Conservation (phyloP, 2,888 invertebrate species). For the Epirrhoe tristata region DNA sequence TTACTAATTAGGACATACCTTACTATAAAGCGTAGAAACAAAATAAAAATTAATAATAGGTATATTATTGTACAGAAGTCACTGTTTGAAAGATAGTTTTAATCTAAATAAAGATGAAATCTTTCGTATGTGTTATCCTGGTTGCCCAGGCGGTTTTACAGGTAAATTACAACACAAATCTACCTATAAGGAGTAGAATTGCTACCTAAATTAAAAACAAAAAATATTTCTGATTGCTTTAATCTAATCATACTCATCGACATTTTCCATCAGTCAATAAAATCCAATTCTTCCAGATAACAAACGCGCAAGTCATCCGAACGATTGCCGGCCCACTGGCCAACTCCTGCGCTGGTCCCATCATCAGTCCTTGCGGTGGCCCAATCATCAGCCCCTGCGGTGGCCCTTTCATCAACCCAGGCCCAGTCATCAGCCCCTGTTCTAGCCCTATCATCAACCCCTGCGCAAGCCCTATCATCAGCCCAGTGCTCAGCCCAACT, state of each 20-base stretch:
- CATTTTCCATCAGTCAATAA: background rate
- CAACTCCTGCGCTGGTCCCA: constrained; percentile 17
- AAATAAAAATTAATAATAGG: constrained; percentile 2
- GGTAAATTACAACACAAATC: constrained; percentile 16
- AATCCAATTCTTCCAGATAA: constrained; percentile 50
- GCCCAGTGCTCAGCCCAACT: background rate
- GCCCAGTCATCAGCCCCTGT: constrained; percentile 4
- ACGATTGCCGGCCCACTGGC: constrained; percentile 12
- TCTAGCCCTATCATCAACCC: constrained; percentile 5
- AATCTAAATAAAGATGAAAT: constrained; percentile 35
- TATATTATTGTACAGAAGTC: background rate
- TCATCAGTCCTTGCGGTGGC: constrained; percentile 12
- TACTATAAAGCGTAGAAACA: constrained; percentile 32
- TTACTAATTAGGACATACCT: constrained; percentile 28
- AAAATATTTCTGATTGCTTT: too few species aligned
- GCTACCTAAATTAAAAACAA: too few species aligned
- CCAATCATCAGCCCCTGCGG: constrained; percentile 4
- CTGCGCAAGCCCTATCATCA: constrained; percentile 8
- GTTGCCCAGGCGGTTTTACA: constrained; percentile 32
- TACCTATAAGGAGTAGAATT: too few species aligned
- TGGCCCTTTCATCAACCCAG: background rate
- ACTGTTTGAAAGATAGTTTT: background rate
- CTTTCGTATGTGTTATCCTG: constrained; percentile 25
- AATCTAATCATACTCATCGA: too few species aligned
- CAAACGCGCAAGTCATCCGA: constrained; percentile 51